Evolutionary conservation across 1,140 invertebrate species (phyloP).

Genomic region (Solenopsis invicta): DNA sequence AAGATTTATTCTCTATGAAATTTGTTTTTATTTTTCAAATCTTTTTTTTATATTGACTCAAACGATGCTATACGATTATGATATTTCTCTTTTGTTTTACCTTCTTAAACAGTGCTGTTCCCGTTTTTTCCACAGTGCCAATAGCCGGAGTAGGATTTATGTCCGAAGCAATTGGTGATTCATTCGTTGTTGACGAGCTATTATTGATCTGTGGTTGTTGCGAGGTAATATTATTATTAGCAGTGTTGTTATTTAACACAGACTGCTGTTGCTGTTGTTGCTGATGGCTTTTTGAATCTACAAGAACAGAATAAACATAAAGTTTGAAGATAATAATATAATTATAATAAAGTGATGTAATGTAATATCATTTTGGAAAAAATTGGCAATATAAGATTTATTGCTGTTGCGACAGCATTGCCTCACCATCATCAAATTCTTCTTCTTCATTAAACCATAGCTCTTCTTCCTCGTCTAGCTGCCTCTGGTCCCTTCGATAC

Average conservation of each 20-base stretch:
- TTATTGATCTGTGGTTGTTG: slow-evolving; percentile 84
- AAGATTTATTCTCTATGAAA: no score
- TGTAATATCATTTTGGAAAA: slow-evolving; percentile 83
- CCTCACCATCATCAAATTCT: slow-evolving; percentile 95
- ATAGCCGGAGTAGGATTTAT: slow-evolving; percentile 84
- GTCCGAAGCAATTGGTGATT: slow-evolving; percentile 83
- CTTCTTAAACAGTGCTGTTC: slow-evolving; percentile 88
- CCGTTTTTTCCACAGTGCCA: slow-evolving; percentile 84
- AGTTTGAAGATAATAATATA: slow-evolving; percentile 82
- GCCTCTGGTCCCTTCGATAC: slow-evolving; percentile 95
- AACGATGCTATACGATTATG: not conserved
- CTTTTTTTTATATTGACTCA: no score
- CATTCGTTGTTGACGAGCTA: slow-evolving; percentile 83
- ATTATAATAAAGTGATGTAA: no score
- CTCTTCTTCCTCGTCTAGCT: slow-evolving; percentile 98
- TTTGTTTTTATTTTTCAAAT: no score
- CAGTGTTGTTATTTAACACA: slow-evolving; percentile 86
- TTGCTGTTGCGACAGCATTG: slow-evolving; percentile 87
- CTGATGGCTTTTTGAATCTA: slow-evolving; percentile 82
- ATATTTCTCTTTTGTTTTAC: slow-evolving; percentile 79
- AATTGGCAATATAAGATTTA: slow-evolving; percentile 82
- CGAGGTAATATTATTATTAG: slow-evolving; percentile 81
- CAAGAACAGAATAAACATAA: slow-evolving; percentile 80
- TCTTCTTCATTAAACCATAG: slow-evolving; percentile 99
- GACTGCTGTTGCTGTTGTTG: slow-evolving; percentile 83